Percentiles rank a stretch among this genome's conserved stretches.
Evolutionary conservation across 2,797 vertebrate genomes (phyloP).

Genomic region (Squalus acanthias): DNA sequence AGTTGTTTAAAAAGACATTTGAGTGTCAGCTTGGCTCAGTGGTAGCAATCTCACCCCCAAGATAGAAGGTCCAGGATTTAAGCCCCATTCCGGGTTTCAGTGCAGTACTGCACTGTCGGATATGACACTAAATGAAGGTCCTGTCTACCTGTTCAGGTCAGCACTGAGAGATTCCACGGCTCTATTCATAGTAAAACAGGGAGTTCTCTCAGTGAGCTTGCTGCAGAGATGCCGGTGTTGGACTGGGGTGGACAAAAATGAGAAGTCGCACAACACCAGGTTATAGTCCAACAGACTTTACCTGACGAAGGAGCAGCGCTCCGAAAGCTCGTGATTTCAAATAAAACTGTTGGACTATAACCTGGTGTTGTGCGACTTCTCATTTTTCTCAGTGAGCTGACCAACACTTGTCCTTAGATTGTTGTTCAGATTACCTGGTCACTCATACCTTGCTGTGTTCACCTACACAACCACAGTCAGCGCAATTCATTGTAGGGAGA

Average conservation of each 20-base stretch:
- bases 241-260: too few relatives aligned
- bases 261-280: too few relatives aligned
- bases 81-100: neutral
- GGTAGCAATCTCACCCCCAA: neutral
- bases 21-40: neutral
- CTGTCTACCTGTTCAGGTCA: neutral
- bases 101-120: neutral
- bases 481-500: neutral
- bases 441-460: neutral
- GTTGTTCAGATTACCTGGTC: neutral
- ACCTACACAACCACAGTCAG: neutral
- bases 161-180: neutral
- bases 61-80: neutral
- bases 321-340: too few relatives aligned
- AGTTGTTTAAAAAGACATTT: neutral
- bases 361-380: too few relatives aligned
- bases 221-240: too few relatives aligned
- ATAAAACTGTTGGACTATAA: too few relatives aligned
- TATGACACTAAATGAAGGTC: neutral
- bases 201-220: too few relatives aligned
- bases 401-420: neutral
- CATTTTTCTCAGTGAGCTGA: too few relatives aligned
- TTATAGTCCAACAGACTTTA: too few relatives aligned
- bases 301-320: too few relatives aligned
- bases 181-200: too few relatives aligned